A percentile compares a stretch with the other conserved stretches of the same genome.
Conservation (phyloP, 1,140 invertebrate species). For the Cryptotermes secundus region DNA sequence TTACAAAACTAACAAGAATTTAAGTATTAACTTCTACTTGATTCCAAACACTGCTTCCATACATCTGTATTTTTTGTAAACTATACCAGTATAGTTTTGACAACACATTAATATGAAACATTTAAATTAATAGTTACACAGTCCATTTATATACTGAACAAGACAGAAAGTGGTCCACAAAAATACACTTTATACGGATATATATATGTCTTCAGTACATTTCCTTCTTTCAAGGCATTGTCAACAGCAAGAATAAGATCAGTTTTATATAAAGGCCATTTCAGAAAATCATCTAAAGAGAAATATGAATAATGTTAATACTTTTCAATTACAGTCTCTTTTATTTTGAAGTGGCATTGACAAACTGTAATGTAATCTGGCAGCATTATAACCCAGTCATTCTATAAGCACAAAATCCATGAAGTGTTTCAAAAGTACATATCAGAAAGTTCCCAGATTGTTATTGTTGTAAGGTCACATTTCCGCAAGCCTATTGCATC, state of each 20-base stretch:
- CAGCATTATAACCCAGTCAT: neutral
- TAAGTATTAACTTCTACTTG: no score
- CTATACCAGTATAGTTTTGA: neutral
- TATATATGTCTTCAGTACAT: neutral
- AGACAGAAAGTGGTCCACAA: neutral
- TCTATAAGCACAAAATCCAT: neutral
- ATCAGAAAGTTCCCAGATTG: no score
- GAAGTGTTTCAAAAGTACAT: neutral
- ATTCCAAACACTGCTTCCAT: neutral
- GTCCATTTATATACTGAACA: neutral
- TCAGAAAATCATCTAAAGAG: neutral
- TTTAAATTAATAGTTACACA: neutral
- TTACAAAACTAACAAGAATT: neutral
- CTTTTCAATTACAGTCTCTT: neutral
- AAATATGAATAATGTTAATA: neutral
- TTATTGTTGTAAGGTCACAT: no score
- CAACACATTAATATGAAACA: neutral
- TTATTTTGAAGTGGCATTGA: neutral
- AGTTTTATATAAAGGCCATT: constrained; percentile 4
- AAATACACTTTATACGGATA: neutral
- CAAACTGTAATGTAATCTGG: neutral
- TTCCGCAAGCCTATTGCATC: no score
- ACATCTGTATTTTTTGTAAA: neutral
- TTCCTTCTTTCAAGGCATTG: neutral
- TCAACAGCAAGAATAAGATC: neutral